A percentile compares a stretch with the other conserved stretches of the same genome.
phyloP scores from a whole-genome alignment of 2,888 invertebrate species.

The Volucella bombylans region DNA sequence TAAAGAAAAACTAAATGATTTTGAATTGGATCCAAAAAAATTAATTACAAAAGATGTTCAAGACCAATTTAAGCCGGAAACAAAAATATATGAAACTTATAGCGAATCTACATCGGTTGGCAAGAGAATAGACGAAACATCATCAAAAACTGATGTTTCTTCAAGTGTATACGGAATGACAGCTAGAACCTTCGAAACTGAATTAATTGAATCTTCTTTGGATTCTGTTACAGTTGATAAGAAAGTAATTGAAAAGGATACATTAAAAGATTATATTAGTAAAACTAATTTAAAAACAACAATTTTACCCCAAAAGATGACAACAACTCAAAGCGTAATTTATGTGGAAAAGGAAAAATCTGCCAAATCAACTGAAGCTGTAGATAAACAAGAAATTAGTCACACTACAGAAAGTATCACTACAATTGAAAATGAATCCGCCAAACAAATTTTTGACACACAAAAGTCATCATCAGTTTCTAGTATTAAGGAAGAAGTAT shows the following conservation, averaged over 20 bases:
- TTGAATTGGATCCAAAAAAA: conserved; percentile 38
- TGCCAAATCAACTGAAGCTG: conserved; percentile 1
- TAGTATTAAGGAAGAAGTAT: conserved; percentile 52
- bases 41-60: conserved; percentile 55
- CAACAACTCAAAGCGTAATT: background rate
- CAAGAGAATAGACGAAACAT: conserved; percentile 15
- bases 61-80: background rate
- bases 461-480: conserved; percentile 50
- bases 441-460: background rate
- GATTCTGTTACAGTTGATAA: conserved; percentile 5
- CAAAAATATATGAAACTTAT: background rate
- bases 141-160: background rate
- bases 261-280: background rate
- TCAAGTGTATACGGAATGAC: background rate
- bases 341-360: background rate
- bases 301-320: background rate
- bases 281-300: conserved; percentile 21
- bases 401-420: conserved; percentile 14
- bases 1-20: background rate
- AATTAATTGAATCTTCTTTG: background rate
- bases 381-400: conserved; percentile 9
- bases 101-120: background rate
- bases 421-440: conserved; percentile 21
- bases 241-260: conserved; percentile 8
- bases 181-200: background rate